Evolutionary conservation across 2,888 invertebrate species (phyloP), one percentile per base, ranked within the genome.

Genomic region (Lasioglossum vierecki): DNA sequence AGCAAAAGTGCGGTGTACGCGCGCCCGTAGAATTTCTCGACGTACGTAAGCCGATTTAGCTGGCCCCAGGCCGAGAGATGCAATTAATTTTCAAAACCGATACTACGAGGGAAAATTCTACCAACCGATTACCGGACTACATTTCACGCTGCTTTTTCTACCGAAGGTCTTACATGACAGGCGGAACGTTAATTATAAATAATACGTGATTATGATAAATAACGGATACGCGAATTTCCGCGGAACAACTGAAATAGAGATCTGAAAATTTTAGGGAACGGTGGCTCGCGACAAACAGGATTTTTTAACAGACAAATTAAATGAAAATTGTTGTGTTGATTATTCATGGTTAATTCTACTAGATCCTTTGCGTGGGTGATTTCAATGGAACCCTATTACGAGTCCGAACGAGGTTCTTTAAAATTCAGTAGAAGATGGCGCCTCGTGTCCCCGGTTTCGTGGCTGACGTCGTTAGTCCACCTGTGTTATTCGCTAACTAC

Each of bases 51-150:
- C 92, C 91, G 92, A 93, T 93, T 92, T 92, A 83, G 87, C 84
- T 80, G 85, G 86, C 83, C 83, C 79, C 77, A 41, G 88, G 83
- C 70, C 79, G 60, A 66, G 76, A 72, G 78, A 78, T 83, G 85
- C 83, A 92, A 93, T 93, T 93, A 92, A 93, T 93, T 93, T 91
- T 88, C 90, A 82, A 88, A 91, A 90, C 91, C 91, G 90, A 93
- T 92, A 88, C 88, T 83, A 85, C n/a, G 18, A 49, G 57, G 70
- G 60, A 63, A 79, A 87, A 83, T 79, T 81, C 63, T 26, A 60
- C 41, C 44, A 22, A 5, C 79, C 60, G 66, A 72, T 82, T 82
- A 84, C 49, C 18, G 15, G 49, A 39, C 68, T 46, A 44, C 30
- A 5, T 44, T 68, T 26, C n/a, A n/a, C 35, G 9, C n/a, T 22